Evolutionary conservation across 2,113 vertebrate species (phyloP), one percentile per base, ranked within the genome.

Genomic region (Spilogale gracilis): DNA sequence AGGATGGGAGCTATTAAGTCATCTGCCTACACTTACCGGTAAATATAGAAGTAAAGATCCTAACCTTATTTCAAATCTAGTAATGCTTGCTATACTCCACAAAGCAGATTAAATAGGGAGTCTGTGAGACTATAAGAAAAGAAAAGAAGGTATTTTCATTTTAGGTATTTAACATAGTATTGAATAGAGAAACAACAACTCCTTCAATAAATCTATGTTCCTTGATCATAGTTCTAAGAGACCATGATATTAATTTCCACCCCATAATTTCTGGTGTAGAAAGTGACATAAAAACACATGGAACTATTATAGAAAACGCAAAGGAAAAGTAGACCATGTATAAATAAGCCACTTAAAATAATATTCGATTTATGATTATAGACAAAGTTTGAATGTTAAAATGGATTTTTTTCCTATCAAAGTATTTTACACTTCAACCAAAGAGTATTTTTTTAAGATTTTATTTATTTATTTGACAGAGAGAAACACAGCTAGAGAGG

Each of bases 31-130:
- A 89, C 43, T 92, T 83, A 89, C 9, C 54, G 17, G n/a, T 85
- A 89, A 85, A 85, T 61, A 60, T 11, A 79, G 27, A 76, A 54
- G 5, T 67, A 25, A 86, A 43, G 43, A 81, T 65, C 71, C 43
- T 61, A 76, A 93, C 4, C 43, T 90, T 63, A 91, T 38, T 87
- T 88, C 10, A 97, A 90, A 79, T 82, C 52, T 78, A 91, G 9
- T 60, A 58, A 45, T 32, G 3, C 25, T 78, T 63, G 14, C n/a
- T 89, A 10, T 54, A 83, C 13, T 85, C 14, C 48, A 87, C 9
- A 52, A 90, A 81, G 61, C 12, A 50, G 32, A 91, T 52, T 43
- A 85, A 58, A 65, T 32, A 65, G 38, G 69, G 16, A 48, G 32
- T 25, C 3, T 76, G 5, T 32, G 21, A 96, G 5, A 54, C 58